phyloP scores from a whole-genome alignment of 2,888 invertebrate genomes.

The Sesia bembeciformis region DNA sequence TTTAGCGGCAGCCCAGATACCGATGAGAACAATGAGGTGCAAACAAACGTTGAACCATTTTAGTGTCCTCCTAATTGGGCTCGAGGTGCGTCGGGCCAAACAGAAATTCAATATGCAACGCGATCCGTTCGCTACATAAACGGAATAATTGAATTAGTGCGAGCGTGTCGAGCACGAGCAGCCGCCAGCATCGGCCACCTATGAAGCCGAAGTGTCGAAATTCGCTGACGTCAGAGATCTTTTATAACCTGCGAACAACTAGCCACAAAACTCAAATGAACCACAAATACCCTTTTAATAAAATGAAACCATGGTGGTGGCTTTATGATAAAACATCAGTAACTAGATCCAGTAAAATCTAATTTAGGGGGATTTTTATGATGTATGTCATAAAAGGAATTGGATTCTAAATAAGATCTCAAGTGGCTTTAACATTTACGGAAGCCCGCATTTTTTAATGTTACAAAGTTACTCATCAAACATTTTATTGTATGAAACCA shows the following conservation, averaged over 20 bases:
- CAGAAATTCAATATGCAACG: constrained; percentile 66
- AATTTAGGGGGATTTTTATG: too few relatives aligned
- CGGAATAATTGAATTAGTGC: constrained; percentile 67
- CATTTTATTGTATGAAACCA: too few relatives aligned
- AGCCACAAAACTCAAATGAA: not conserved
- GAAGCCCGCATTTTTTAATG: too few relatives aligned
- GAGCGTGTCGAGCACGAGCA: constrained; percentile 43
- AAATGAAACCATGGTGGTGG: too few relatives aligned
- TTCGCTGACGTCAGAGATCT: not conserved
- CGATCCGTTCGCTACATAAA: constrained; percentile 60
- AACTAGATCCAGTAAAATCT: too few relatives aligned
- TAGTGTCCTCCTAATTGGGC: constrained; percentile 67
- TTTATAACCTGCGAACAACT: not conserved
- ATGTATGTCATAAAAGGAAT: too few relatives aligned
- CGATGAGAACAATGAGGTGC: constrained; percentile 59
- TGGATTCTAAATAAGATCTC: too few relatives aligned
- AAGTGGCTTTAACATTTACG: too few relatives aligned
- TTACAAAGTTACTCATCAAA: too few relatives aligned
- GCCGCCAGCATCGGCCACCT: constrained; percentile 31
- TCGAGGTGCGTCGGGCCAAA: constrained; percentile 37
- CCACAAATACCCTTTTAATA: too few relatives aligned
- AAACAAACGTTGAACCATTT: constrained; percentile 60
- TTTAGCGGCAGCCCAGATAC: constrained; percentile 53
- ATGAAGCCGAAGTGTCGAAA: constrained; percentile 14
- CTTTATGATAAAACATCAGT: too few relatives aligned